These are phyloP conservation scores for Neotragus pygmaeus DNA, from an alignment of 2,113 vertebrate species.

Conservation along the genomic window DNA sequence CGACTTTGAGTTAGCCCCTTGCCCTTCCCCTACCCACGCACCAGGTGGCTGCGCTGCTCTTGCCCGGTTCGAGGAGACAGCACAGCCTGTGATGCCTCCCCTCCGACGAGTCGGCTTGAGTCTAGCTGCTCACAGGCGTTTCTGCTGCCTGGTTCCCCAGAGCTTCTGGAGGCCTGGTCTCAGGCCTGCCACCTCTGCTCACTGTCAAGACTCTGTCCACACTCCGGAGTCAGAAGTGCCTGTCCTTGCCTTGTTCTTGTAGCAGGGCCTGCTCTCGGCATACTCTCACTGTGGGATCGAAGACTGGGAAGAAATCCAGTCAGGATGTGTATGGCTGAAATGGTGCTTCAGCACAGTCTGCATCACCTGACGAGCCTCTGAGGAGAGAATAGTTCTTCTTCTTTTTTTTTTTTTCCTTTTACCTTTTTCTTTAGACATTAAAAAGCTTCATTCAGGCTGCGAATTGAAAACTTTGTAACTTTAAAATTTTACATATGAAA, in stretches of 20 bases:
- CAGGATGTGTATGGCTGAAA: not conserved
- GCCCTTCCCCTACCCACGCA: rapidly evolving
- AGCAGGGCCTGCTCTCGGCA: not conserved
- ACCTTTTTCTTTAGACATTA: not conserved
- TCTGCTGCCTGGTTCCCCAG: not conserved
- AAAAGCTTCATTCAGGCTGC: not conserved
- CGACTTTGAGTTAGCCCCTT: not conserved
- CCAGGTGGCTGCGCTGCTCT: not conserved
- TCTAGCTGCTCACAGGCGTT: too few relatives aligned
- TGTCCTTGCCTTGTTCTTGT: not conserved
- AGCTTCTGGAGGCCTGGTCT: not conserved
- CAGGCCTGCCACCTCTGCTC: not conserved
- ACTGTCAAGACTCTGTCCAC: not conserved
- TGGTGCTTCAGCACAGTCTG: not conserved
- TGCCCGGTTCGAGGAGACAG: not conserved
- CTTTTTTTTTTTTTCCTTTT: not conserved
- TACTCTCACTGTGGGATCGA: not conserved
- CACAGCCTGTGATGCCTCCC: not conserved
- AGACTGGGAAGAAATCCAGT: not conserved
- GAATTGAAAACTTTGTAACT: not conserved
- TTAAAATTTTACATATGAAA: slow-evolving; percentile 4
- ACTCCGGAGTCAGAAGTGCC: not conserved
- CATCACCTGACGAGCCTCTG: not conserved
- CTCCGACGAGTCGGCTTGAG: not conserved
- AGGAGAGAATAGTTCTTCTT: not conserved